Percentiles rank a stretch among this genome's conserved stretches.
Evolutionary conservation across 2,888 invertebrate species (phyloP).

Genomic region (Sinodicranocentrus sp.): DNA sequence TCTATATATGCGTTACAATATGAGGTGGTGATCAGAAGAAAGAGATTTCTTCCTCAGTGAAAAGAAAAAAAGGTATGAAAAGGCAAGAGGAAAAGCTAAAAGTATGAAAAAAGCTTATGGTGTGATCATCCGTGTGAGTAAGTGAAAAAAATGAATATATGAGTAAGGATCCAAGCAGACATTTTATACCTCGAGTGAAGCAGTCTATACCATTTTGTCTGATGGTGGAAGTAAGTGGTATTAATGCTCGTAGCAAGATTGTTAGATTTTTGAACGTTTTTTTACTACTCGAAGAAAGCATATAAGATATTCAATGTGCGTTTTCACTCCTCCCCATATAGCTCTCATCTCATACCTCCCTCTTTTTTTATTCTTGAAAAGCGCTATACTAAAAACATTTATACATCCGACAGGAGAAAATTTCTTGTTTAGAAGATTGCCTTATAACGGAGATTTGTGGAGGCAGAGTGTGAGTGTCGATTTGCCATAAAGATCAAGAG

Average conservation of each 20-base stretch:
- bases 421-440: conserved; percentile 76
- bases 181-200: neutral
- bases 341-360: neutral
- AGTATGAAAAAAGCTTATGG: conserved; percentile 37
- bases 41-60: neutral
- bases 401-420: conserved; percentile 52
- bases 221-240: conserved; percentile 16
- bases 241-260: conserved; percentile 39
- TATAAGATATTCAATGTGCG: conserved; percentile 52
- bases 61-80: conserved; percentile 22
- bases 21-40: conserved; percentile 3
- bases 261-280: conserved; percentile 44
- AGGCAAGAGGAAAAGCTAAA: conserved; percentile 33
- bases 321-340: conserved; percentile 25
- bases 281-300: conserved; percentile 9
- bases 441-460: conserved; percentile 77
- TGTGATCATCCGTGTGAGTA: conserved; percentile 64
- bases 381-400: conserved; percentile 6
- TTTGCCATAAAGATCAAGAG: conserved; percentile 77
- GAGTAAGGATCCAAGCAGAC: neutral
- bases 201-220: neutral
- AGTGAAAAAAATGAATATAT: conserved; percentile 39
- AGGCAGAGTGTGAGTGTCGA: conserved; percentile 76
- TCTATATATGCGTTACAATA: neutral
- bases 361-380: conserved; percentile 16